Evolutionary conservation across 1,140 invertebrate genomes (phyloP).

Genomic region (Leucophenga varia): DNA sequence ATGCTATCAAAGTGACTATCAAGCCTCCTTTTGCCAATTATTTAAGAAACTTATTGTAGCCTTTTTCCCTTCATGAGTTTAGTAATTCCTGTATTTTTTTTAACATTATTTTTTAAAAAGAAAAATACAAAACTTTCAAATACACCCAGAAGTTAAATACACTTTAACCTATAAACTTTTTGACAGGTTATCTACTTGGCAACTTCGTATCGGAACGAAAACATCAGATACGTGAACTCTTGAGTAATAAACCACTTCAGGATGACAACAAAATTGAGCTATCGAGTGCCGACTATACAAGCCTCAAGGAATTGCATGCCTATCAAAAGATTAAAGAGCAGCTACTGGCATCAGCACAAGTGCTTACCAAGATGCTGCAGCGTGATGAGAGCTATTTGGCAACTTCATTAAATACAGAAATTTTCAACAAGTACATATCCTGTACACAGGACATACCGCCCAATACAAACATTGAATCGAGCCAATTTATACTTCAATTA

Average conservation of each 20-base stretch:
- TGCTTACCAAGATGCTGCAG: constrained; percentile 39
- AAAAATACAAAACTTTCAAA: no score
- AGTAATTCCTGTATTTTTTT: neutral
- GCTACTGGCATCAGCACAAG: constrained; percentile 35
- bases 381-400: constrained; percentile 43
- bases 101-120: neutral
- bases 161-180: constrained; percentile 21
- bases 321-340: constrained; percentile 45
- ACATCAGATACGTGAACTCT: constrained; percentile 44
- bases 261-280: constrained; percentile 18
- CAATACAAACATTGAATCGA: constrained; percentile 43
- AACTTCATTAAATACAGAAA: constrained; percentile 47
- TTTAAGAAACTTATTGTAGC: neutral
- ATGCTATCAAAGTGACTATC: no score
- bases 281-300: constrained; percentile 39
- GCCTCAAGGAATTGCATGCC: constrained; percentile 39
- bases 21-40: no score
- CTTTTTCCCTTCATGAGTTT: neutral
- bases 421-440: constrained; percentile 52
- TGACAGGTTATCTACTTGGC: constrained; percentile 48
- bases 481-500: constrained; percentile 48
- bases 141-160: no score
- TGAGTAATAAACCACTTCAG: constrained; percentile 37
- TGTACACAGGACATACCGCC: constrained; percentile 51
- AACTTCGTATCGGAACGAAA: constrained; percentile 54